A percentile compares a stretch with the other conserved stretches of the same genome.
These are phyloP conservation scores for Poliocrania exsul DNA, from an alignment of 2,797 vertebrate genomes.

Conservation along the genomic window DNA sequence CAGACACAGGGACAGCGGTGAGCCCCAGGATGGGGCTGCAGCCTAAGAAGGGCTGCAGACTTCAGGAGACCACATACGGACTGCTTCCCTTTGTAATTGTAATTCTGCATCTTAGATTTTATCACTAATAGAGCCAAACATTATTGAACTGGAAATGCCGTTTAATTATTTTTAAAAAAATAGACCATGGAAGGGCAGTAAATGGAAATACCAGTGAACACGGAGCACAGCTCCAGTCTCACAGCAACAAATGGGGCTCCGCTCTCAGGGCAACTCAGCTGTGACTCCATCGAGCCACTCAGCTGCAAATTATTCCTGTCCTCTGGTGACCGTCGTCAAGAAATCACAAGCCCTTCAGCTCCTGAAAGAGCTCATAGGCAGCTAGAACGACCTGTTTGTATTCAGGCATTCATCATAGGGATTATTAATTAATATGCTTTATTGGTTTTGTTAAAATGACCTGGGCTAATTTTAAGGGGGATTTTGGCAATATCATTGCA, in stretches of 20 bases:
- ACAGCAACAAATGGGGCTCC: not conserved
- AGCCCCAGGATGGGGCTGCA: not conserved
- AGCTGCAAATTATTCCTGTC: conserved; percentile 7
- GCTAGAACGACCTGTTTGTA: conserved; percentile 1
- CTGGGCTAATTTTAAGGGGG: conserved; percentile 45
- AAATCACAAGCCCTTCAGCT: not conserved
- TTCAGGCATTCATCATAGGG: not conserved
- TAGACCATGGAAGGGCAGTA: not conserved
- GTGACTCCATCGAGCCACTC: not conserved
- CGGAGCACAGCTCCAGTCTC: fast-evolving
- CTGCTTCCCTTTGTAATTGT: not conserved
- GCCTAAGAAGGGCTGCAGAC: not conserved
- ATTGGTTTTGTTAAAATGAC: conserved; percentile 52
- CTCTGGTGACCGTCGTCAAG: not conserved
- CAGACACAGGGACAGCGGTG: not conserved
- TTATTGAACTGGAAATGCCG: not conserved
- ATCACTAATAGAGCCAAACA: not conserved
- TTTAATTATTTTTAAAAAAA: conserved; percentile 1
- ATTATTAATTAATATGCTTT: conserved; percentile 63
- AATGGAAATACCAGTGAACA: conserved; percentile 1
- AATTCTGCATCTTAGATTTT: not conserved
- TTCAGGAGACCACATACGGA: fast-evolving
- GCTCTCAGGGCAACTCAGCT: conserved; percentile 12
- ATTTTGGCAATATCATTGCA: conserved; percentile 5
- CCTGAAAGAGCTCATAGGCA: not conserved